Evolutionary conservation across 2,797 vertebrate species (phyloP).

Genomic region (Sebastolobus alascanus): DNA sequence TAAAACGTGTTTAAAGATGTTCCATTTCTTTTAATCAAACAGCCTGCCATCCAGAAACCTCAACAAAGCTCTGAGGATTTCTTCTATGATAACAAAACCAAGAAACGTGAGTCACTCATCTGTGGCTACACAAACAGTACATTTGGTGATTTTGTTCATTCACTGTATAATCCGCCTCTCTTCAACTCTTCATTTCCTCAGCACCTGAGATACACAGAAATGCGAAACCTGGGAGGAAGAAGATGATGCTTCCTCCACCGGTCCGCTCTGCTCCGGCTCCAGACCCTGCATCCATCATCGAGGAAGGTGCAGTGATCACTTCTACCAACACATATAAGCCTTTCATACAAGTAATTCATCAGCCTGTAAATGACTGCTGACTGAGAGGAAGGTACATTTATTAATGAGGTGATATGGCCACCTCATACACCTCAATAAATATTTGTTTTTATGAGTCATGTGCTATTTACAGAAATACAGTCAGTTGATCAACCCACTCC

Average conservation of each 20-base stretch:
- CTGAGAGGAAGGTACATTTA: not conserved
- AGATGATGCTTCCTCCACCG: constrained; percentile 53
- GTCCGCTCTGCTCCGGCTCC: constrained; percentile 35
- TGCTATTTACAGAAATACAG: not conserved
- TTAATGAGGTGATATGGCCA: not conserved
- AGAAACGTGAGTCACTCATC: constrained; percentile 77
- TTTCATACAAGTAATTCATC: constrained; percentile 6
- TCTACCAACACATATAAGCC: not conserved
- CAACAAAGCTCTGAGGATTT: constrained; percentile 53
- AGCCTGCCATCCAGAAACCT: constrained; percentile 57
- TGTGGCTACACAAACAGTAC: not conserved
- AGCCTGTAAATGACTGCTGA: not conserved
- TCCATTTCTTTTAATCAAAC: not conserved
- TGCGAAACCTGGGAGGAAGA: constrained; percentile 81
- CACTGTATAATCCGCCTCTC: not conserved
- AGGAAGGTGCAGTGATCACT: constrained; percentile 77
- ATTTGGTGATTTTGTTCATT: not conserved
- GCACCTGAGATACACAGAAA: constrained; percentile 83
- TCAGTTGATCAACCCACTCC: not conserved
- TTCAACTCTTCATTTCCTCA: constrained; percentile 24
- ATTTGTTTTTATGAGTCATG: constrained; percentile 6
- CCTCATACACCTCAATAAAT: not conserved
- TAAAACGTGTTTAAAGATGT: not conserved
- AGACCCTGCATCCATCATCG: constrained; percentile 42
- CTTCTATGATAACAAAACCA: constrained; percentile 53